Conservation (phyloP, 2,888 invertebrate genomes). For the Perizoma affinitatum region DNA sequence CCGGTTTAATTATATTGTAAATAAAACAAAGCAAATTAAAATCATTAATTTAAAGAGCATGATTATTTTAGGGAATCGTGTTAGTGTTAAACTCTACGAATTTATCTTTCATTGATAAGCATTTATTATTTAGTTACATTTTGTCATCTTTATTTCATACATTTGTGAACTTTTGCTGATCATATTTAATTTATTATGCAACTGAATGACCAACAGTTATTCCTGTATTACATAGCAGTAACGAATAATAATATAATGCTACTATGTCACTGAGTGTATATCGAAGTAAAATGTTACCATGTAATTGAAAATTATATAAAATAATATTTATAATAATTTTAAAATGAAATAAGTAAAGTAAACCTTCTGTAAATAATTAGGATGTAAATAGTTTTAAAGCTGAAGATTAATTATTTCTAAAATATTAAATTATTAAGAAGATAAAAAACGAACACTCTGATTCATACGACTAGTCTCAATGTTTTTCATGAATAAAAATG, state of each 20-base stretch:
- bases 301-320: slow-evolving; percentile 36
- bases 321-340: slow-evolving; percentile 41
- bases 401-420: neutral
- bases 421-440: neutral
- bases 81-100: slow-evolving; percentile 4
- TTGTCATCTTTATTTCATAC: neutral
- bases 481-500: neutral
- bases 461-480: neutral
- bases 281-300: slow-evolving; percentile 51
- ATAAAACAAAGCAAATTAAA: too few species aligned
- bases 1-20: too few species aligned
- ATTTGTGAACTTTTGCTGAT: too few species aligned
- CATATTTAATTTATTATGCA: too few species aligned
- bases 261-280: slow-evolving; percentile 36
- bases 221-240: slow-evolving; percentile 12
- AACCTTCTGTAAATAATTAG: slow-evolving; percentile 45
- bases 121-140: slow-evolving; percentile 14
- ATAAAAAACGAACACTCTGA: too few species aligned
- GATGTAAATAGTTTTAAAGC: slow-evolving; percentile 24
- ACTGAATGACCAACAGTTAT: slow-evolving; percentile 18
- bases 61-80: neutral
- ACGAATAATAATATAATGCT: slow-evolving; percentile 25
- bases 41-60: too few species aligned
- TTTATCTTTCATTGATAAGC: slow-evolving; percentile 18
- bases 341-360: slow-evolving; percentile 39